Percentiles rank a stretch among this genome's conserved stretches.
Conservation (phyloP, 2,797 vertebrate species). For the Girardinus metallicus region DNA sequence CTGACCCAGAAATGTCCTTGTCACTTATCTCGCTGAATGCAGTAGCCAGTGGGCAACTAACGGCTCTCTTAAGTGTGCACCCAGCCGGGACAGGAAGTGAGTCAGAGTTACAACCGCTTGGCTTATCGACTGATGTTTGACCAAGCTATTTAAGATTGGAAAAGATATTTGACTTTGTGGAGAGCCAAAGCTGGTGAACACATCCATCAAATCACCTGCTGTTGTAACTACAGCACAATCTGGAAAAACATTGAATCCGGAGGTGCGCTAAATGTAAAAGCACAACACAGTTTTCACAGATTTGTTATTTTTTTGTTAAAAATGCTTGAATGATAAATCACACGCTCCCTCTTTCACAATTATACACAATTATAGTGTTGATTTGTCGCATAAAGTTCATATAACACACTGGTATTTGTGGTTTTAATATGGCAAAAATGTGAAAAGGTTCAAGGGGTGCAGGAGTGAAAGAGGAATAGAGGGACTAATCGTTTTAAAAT, state of each 20-base stretch:
- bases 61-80: constrained; percentile 9
- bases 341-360: background rate
- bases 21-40: constrained; percentile 49
- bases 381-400: background rate
- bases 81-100: background rate
- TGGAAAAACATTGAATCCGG: background rate
- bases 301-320: background rate
- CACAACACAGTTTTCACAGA: background rate
- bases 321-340: background rate
- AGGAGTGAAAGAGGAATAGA: background rate
- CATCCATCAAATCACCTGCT: background rate
- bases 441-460: background rate
- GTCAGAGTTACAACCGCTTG: background rate
- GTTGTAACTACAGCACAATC: background rate
- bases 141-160: background rate
- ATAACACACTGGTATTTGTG: background rate
- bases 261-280: background rate
- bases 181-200: background rate
- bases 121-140: background rate
- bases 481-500: background rate
- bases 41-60: constrained; percentile 28
- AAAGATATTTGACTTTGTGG: background rate
- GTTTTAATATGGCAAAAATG: background rate
- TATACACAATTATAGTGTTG: background rate
- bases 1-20: constrained; percentile 64